Evolutionary conservation across 2,888 invertebrate genomes (phyloP), one percentile per base, ranked within the genome.

Genomic region (Helicoverpa assulta): DNA sequence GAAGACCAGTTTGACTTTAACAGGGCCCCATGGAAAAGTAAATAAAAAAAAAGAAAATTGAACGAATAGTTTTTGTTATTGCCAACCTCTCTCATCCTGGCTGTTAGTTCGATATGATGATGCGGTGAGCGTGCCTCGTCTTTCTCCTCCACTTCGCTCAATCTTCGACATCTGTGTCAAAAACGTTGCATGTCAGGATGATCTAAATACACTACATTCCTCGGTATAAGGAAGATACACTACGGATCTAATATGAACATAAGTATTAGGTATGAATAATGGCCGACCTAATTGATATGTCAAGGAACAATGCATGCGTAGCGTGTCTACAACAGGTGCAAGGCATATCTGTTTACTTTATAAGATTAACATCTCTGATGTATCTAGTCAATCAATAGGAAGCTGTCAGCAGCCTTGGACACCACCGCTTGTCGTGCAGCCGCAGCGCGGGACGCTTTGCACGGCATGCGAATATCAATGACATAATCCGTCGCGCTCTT

Each of bases 121-220:
- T 61, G 76, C 66, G 14, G 71, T 66, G 66, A 75, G 76, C 58
- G 72, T 71, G 19, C 66, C 74, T 47, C 76, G 72, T 61, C 71
- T 76, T 54, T 76, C 66, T 66, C 74, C 74, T 75, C 74, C 74
- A 71, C 74, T 76, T 76, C 72, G 72, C 51, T 76, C 72, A 58
- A 75, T 75, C 76, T 76, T 75, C 76, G 74, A 75, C 74, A 75
- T 75, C 74, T 75, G 74, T 71, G 66, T 75, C 58, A 75, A 66
- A 75, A 75, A 75, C 54, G 53, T 66, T 66, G 37, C 57, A 67
- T 50, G 52, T 80, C 70, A 79, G 62, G 61, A 68, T 61, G 47
- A 57, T 72, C 67, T 66, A 66, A 61, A 50, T 65, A 60, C 43
- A 43, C 43, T 72, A 65, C n/a, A 52, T 10, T n/a, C 43, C 43